phyloP scores from a whole-genome alignment of 2,797 vertebrate species.

The Cuculus canorus region DNA sequence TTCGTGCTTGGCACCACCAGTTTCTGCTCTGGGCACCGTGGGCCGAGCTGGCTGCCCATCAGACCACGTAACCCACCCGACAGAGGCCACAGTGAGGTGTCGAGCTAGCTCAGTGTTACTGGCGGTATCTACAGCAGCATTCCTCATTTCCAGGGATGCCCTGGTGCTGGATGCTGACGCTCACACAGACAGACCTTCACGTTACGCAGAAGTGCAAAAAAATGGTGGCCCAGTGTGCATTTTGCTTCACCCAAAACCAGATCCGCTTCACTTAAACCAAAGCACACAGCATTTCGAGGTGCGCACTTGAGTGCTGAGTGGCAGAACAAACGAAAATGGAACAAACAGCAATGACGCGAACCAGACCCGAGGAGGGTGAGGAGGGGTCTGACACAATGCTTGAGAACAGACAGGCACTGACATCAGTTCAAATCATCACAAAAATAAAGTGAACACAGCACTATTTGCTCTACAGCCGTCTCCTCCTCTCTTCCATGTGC shows the following conservation, averaged over 20 bases:
- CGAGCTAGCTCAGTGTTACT: conserved; percentile 1
- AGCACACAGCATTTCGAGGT: neutral
- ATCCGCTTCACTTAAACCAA: neutral
- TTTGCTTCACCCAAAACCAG: neutral
- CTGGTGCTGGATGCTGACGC: conserved; percentile 72
- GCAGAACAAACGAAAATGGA: neutral
- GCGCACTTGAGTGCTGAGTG: neutral
- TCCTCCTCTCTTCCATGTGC: fast-evolving
- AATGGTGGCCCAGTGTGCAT: neutral
- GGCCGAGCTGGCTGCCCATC: neutral
- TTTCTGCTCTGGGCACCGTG: neutral
- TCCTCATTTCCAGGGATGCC: conserved; percentile 47
- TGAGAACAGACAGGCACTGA: fast-evolving
- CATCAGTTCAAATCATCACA: neutral
- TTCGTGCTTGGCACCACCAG: neutral
- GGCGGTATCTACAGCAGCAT: conserved; percentile 34
- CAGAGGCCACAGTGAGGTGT: conserved; percentile 51
- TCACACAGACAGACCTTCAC: conserved; percentile 8
- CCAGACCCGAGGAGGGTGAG: neutral
- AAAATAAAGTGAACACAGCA: fast-evolving
- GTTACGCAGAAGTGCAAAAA: conserved; percentile 77
- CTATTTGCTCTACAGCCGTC: neutral
- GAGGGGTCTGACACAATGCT: neutral
- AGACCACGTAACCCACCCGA: neutral
- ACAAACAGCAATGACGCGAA: neutral